Conservation (phyloP, 1,140 invertebrate genomes). For the silkworm (Bombyx mori) region DNA sequence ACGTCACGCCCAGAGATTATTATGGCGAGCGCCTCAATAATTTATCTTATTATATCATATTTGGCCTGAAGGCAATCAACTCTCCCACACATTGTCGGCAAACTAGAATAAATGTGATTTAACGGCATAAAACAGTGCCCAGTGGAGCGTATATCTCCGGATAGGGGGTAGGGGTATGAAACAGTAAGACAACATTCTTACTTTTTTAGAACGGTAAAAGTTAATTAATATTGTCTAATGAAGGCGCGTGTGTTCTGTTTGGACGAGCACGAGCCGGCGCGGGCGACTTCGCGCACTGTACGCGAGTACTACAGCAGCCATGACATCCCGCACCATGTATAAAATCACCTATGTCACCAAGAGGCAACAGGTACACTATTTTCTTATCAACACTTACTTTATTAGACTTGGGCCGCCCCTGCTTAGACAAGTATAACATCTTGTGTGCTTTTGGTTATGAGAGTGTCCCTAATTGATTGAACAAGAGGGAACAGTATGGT, state of each 20-base stretch:
- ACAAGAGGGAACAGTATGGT: conserved; percentile 41
- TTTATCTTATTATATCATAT: too few relatives aligned
- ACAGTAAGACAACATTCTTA: conserved; percentile 17
- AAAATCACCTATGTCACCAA: conserved; percentile 62
- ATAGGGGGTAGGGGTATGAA: not conserved
- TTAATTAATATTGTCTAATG: conserved; percentile 41
- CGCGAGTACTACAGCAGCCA: conserved; percentile 15
- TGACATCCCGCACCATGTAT: conserved; percentile 60
- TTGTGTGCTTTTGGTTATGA: conserved; percentile 7
- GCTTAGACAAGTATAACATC: not conserved
- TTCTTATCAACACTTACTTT: too few relatives aligned
- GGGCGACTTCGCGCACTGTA: conserved; percentile 10
- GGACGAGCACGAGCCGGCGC: conserved; percentile 26
- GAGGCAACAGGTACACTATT: conserved; percentile 49
- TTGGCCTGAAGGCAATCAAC: too few relatives aligned
- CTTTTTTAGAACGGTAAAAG: conserved; percentile 57
- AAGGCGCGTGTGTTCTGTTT: conserved; percentile 40
- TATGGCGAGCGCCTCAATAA: too few relatives aligned
- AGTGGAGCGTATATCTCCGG: conserved; percentile 32
- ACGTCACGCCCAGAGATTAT: too few relatives aligned
- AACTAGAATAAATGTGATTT: too few relatives aligned
- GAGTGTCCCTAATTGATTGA: conserved; percentile 32
- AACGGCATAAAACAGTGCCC: conserved; percentile 2
- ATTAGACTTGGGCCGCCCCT: too few relatives aligned
- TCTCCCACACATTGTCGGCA: too few relatives aligned